A percentile compares a stretch with the other conserved stretches of the same genome.
These are phyloP conservation scores for Sycophaga agraensis DNA, from an alignment of 1,140 invertebrate species.

Conservation along the genomic window DNA sequence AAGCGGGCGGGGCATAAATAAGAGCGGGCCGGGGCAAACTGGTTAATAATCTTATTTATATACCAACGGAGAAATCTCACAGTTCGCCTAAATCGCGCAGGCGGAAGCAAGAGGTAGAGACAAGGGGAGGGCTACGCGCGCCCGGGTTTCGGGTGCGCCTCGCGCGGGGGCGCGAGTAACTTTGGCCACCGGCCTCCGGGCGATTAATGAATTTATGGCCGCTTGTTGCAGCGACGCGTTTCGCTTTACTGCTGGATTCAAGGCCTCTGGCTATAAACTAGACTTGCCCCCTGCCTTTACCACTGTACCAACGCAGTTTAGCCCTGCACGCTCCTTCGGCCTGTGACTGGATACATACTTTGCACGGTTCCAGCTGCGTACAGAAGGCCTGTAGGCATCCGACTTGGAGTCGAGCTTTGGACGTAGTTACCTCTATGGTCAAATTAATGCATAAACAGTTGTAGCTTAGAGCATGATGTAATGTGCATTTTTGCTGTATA, in stretches of 20 bases:
- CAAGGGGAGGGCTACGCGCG: conserved; percentile 8
- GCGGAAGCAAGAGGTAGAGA: background rate
- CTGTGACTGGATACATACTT: background rate
- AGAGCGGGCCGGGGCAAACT: conserved; percentile 44
- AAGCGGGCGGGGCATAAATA: conserved; percentile 41
- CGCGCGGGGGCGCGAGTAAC: too few species aligned
- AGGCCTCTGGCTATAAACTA: conserved; percentile 48
- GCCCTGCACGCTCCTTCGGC: background rate
- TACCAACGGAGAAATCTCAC: conserved; percentile 49
- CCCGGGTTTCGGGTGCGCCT: conserved; percentile 16
- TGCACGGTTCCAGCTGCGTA: too few species aligned
- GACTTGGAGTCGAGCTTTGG: too few species aligned
- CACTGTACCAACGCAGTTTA: background rate
- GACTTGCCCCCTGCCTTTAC: conserved; percentile 35
- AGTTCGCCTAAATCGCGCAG: conserved; percentile 49
- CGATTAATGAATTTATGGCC: conserved; percentile 51
- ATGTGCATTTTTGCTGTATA: too few species aligned
- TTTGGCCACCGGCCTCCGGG: conserved; percentile 29
- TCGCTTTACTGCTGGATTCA: conserved; percentile 45
- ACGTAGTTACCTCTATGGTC: too few species aligned
- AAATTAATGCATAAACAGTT: too few species aligned
- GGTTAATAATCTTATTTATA: conserved; percentile 52
- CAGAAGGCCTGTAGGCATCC: too few species aligned
- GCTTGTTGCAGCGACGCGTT: conserved; percentile 41
- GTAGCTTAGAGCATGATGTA: too few species aligned